A percentile compares a stretch with the other conserved stretches of the same genome.
Conservation (phyloP, 92 coral and sea anemone genomes). For the Epizoanthus fatuus region DNA sequence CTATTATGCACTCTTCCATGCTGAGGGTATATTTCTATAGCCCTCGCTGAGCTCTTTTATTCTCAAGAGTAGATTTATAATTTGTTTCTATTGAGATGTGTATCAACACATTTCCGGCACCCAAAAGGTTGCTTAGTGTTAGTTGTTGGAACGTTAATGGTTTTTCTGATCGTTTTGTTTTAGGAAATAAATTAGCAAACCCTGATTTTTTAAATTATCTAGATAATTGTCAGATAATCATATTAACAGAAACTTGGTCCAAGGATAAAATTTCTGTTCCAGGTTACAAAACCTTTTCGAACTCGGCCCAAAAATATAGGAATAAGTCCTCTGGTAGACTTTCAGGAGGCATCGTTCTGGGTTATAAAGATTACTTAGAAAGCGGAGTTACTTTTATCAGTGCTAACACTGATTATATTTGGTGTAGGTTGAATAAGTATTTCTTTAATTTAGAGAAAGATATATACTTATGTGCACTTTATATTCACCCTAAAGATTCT, state of each 20-base stretch:
- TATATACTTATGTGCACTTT: slow-evolving; percentile 13
- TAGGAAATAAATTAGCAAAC: not conserved
- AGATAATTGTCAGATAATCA: not conserved
- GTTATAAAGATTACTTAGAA: not conserved
- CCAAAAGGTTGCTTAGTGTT: not conserved
- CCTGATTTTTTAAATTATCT: not conserved
- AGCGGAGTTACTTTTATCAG: not conserved
- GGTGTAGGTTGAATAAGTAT: slow-evolving; percentile 17
- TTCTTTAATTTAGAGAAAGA: slow-evolving; percentile 20
- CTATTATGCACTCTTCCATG: not conserved
- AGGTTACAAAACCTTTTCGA: not conserved
- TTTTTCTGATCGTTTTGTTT: not conserved
- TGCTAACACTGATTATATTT: not conserved
- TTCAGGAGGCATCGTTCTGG: not conserved
- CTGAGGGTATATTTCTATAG: not conserved
- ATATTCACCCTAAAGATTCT: slow-evolving; percentile 18
- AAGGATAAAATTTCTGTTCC: not conserved
- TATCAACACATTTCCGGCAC: not conserved
- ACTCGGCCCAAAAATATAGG: not conserved
- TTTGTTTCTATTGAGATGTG: not conserved
- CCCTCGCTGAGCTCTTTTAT: not conserved
- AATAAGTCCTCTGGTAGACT: not conserved
- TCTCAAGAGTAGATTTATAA: not conserved
- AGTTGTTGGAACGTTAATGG: not conserved
- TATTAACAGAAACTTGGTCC: not conserved